A percentile compares a stretch with the other conserved stretches of the same genome.
These are phyloP conservation scores for Toxotes chatareus DNA, from an alignment of 2,113 vertebrate genomes.

Conservation along the genomic window DNA sequence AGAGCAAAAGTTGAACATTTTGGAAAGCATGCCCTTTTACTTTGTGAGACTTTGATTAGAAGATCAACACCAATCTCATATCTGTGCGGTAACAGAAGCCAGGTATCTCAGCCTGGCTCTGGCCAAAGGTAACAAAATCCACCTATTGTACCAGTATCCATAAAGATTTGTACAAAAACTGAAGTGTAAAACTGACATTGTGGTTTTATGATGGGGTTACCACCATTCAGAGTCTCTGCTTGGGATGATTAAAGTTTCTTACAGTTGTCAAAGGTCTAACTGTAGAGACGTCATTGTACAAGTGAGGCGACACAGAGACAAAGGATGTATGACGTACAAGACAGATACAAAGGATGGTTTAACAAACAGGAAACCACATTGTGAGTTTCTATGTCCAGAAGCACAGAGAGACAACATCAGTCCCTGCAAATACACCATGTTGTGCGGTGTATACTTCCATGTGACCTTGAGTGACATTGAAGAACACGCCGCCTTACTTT, in stretches of 20 bases:
- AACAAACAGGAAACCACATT: neutral
- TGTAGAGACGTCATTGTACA: neutral
- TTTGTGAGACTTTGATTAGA: neutral
- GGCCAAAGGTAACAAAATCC: neutral
- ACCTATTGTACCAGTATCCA: neutral
- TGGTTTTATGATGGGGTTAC: neutral
- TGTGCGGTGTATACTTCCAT: conserved; percentile 9
- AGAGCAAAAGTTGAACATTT: neutral
- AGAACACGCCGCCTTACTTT: conserved; percentile 42
- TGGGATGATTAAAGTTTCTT: neutral
- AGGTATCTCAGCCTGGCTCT: neutral
- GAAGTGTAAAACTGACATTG: neutral
- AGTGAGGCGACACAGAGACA: neutral
- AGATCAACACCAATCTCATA: neutral
- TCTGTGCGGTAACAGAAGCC: neutral
- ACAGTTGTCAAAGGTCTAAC: neutral
- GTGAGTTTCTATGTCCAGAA: neutral
- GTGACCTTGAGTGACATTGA: conserved; percentile 54
- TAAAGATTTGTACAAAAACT: neutral
- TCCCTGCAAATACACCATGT: conserved; percentile 1
- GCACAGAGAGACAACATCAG: neutral
- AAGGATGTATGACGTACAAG: neutral
- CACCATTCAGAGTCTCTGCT: neutral
- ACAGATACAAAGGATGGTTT: neutral
- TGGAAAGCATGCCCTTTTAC: neutral